phyloP scores from a whole-genome alignment of 2,888 invertebrate genomes.

The Tenthredo scrophulariae region DNA sequence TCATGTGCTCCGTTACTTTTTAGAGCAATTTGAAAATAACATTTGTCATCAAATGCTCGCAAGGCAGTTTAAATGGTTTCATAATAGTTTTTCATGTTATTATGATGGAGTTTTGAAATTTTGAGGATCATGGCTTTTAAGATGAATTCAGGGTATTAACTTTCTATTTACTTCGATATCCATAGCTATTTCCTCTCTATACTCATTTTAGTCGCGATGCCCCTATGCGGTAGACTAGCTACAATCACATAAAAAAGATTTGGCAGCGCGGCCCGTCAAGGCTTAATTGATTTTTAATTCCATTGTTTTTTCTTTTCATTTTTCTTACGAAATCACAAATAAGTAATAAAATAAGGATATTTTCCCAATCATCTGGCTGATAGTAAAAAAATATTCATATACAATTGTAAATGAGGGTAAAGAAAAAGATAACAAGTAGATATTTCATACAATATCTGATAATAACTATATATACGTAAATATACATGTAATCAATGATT shows the following conservation, averaged over 20 bases:
- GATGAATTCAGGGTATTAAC: background rate
- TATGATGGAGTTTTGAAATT: constrained; percentile 30
- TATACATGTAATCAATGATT: constrained; percentile 3
- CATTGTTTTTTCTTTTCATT: background rate
- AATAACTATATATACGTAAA: background rate
- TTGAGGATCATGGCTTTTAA: background rate
- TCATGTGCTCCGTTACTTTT: constrained; percentile 14
- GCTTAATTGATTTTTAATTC: constrained; percentile 50
- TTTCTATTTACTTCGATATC: constrained; percentile 41
- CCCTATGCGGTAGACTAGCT: constrained; percentile 64
- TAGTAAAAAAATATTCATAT: constrained; percentile 18
- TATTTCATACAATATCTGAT: background rate
- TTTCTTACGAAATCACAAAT: constrained; percentile 23
- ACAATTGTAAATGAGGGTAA: background rate
- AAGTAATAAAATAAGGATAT: constrained; percentile 36
- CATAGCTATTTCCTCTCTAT: constrained; percentile 62
- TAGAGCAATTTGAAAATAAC: background rate
- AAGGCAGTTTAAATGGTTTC: constrained; percentile 29
- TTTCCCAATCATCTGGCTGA: constrained; percentile 25
- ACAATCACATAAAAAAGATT: constrained; percentile 65
- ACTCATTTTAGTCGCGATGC: constrained; percentile 57
- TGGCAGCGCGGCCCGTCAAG: constrained; percentile 65
- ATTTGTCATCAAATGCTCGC: constrained; percentile 27
- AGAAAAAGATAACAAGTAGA: constrained; percentile 6
- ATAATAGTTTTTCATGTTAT: constrained; percentile 2